These are phyloP conservation scores for Halictus ligatus DNA, from an alignment of 2,888 invertebrate species.

Conservation along the genomic window DNA sequence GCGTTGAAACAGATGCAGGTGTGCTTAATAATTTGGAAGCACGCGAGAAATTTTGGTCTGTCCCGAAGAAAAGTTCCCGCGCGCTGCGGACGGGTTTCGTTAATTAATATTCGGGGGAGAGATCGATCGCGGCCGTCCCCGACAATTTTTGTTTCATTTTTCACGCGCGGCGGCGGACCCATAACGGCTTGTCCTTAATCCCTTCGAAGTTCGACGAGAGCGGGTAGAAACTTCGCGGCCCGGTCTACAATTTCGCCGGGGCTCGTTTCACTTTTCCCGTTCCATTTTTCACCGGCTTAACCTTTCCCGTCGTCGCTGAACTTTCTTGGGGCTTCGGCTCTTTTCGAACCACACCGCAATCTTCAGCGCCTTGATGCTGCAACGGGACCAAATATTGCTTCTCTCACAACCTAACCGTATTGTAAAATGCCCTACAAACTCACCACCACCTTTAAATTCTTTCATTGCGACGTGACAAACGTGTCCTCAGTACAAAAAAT, in stretches of 20 bases:
- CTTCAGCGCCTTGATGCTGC: not conserved
- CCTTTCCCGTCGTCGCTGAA: slow-evolving; percentile 14
- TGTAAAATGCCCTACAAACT: not conserved
- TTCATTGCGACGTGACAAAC: not conserved
- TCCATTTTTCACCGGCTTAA: slow-evolving; percentile 14
- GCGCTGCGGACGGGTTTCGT: slow-evolving; percentile 28
- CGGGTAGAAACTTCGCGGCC: slow-evolving; percentile 1
- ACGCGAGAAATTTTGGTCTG: not conserved
- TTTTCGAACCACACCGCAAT: not conserved
- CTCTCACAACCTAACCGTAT: not conserved
- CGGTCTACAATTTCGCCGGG: slow-evolving; percentile 4
- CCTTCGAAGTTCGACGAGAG: slow-evolving; percentile 16
- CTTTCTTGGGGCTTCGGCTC: not conserved
- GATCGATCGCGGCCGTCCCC: slow-evolving; percentile 33
- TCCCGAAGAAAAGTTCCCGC: slow-evolving; percentile 31
- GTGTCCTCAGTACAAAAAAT: not conserved
- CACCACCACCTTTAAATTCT: not conserved
- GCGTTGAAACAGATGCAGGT: not conserved
- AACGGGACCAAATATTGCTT: not conserved
- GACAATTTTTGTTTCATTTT: slow-evolving; percentile 49
- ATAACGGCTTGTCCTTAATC: slow-evolving; percentile 47
- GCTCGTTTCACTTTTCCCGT: slow-evolving; percentile 25
- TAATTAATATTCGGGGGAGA: slow-evolving; percentile 46
- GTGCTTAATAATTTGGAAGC: not conserved
- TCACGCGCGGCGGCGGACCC: slow-evolving; percentile 29